Conservation (phyloP, 2,113 vertebrate species). For the Cyprinodon variegatus region DNA sequence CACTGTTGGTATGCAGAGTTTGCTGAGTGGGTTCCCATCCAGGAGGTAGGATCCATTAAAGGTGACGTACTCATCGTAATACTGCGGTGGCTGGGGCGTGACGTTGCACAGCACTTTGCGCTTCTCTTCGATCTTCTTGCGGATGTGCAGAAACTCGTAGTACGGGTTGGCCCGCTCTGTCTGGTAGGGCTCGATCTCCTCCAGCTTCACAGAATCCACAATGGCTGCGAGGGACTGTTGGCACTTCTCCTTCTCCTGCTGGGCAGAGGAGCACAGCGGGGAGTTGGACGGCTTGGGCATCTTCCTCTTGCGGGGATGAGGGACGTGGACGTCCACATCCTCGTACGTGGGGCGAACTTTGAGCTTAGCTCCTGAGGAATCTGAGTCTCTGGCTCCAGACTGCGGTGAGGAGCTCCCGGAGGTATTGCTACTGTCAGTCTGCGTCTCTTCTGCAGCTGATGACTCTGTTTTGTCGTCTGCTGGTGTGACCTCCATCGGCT, state of each 20-base stretch:
- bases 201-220: conserved; percentile 94
- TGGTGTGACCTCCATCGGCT: conserved; percentile 78
- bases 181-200: conserved; percentile 97
- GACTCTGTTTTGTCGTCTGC: conserved; percentile 80
- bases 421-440: conserved; percentile 83
- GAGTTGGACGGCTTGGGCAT: conserved; percentile 84
- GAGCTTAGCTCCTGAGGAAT: conserved; percentile 82
- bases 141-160: conserved; percentile 97
- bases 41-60: conserved; percentile 97
- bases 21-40: conserved; percentile 98
- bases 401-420: conserved; percentile 79
- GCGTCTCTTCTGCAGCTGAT: conserved; percentile 66
- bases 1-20: conserved; percentile 98
- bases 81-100: conserved; percentile 96
- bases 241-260: conserved; percentile 89
- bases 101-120: conserved; percentile 96
- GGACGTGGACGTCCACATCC: conserved; percentile 86
- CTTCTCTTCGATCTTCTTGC: conserved; percentile 97
- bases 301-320: conserved; percentile 96
- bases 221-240: conserved; percentile 94
- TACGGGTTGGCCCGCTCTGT: conserved; percentile 97
- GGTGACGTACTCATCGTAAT: conserved; percentile 97
- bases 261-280: conserved; percentile 80
- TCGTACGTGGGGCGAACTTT: conserved; percentile 87
- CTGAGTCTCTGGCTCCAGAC: conserved; percentile 85